These are phyloP conservation scores for Tachystola acroxantha DNA, from an alignment of 2,888 invertebrate species.

Conservation along the genomic window DNA sequence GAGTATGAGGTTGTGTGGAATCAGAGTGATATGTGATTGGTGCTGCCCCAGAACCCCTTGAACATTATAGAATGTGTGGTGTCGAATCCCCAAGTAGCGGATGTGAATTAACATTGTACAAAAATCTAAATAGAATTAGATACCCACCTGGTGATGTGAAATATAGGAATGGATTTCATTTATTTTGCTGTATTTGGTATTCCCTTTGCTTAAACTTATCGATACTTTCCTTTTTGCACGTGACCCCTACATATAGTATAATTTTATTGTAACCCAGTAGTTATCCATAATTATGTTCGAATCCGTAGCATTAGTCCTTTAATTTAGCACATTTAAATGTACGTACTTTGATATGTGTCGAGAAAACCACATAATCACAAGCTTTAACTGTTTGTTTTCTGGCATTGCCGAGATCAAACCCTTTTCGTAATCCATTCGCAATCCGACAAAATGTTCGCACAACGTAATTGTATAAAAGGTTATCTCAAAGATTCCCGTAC, in stretches of 20 bases:
- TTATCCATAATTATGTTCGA: slow-evolving; percentile 25
- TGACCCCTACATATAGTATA: slow-evolving; percentile 15
- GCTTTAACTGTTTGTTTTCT: slow-evolving; percentile 79
- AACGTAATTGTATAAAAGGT: slow-evolving; percentile 33
- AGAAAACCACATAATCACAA: slow-evolving; percentile 39
- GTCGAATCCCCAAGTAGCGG: slow-evolving; percentile 53
- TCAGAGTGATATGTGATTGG: slow-evolving; percentile 70
- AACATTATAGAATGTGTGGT: slow-evolving; percentile 58
- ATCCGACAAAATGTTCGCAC: too few relatives aligned
- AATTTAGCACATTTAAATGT: slow-evolving; percentile 34
- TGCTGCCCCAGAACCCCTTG: slow-evolving; percentile 69
- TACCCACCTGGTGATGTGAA: slow-evolving; percentile 50
- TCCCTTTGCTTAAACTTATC: slow-evolving; percentile 46
- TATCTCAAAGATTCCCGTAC: slow-evolving; percentile 32
- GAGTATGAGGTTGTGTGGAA: slow-evolving; percentile 67
- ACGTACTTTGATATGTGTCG: slow-evolving; percentile 32
- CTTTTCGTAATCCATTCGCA: slow-evolving; percentile 47
- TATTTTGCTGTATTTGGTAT: slow-evolving; percentile 46
- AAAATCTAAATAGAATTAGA: slow-evolving; percentile 38
- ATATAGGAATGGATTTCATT: slow-evolving; percentile 43
- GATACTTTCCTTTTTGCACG: slow-evolving; percentile 42
- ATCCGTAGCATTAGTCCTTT: slow-evolving; percentile 37
- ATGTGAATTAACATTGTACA: slow-evolving; percentile 45
- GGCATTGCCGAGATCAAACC: slow-evolving; percentile 68
- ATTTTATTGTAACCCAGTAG: slow-evolving; percentile 17